Evolutionary conservation across 1,140 invertebrate genomes (phyloP).

Genomic region (Temnothorax longispinosus): DNA sequence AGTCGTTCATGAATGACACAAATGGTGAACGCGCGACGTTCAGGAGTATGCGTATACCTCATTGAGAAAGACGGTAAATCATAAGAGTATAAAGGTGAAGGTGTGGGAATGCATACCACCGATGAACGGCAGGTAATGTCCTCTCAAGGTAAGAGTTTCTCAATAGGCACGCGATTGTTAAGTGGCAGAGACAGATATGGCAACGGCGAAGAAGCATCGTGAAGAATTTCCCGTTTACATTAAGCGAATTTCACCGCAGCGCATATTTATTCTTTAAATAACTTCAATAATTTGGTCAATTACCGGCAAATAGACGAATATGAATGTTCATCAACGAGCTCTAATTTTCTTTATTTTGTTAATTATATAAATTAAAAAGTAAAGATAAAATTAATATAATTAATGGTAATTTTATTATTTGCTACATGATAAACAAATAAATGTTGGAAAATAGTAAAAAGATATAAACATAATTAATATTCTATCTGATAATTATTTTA

Average conservation of each 20-base stretch:
- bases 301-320: not conserved
- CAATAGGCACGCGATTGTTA: conserved; percentile 64
- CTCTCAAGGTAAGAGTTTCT: conserved; percentile 65
- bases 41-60: conserved; percentile 27
- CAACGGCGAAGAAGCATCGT: conserved; percentile 9
- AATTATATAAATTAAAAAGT: not conserved
- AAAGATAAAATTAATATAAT: not conserved
- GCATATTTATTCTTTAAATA: conserved; percentile 20
- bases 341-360: not conserved
- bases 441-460: not conserved
- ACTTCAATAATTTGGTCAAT: not conserved
- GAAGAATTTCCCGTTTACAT: conserved; percentile 41
- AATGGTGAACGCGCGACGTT: conserved; percentile 24
- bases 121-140: conserved; percentile 44
- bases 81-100: conserved; percentile 9
- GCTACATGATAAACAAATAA: not conserved
- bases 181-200: conserved; percentile 47
- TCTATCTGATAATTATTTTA: not conserved
- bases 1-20: conserved; percentile 9
- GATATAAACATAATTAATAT: conserved; percentile 1
- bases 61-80: conserved; percentile 11
- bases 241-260: conserved; percentile 43
- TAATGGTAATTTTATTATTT: not conserved
- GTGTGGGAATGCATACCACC: conserved; percentile 59
- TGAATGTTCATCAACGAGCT: not conserved